Base-by-base conservation (phyloP, 1,140 invertebrate species). In the Zelostemma sp. region DNA sequence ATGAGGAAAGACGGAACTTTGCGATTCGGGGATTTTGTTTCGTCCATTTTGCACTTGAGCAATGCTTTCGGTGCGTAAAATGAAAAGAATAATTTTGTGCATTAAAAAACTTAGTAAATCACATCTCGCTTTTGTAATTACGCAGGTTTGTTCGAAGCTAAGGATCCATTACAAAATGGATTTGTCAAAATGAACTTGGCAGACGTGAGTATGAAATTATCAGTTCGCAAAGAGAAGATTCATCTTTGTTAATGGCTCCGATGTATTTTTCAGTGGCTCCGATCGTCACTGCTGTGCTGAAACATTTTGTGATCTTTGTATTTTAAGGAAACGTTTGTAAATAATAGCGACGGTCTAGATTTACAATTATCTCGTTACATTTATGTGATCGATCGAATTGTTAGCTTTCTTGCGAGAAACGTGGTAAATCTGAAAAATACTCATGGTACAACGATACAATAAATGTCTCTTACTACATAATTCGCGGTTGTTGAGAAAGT, bases 1-100 rank as follows among this genome's bases (percentile, higher is more conserved):
- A 97, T 97, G 92, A 89, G 95, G 58, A 97, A 96, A 83, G 95
- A 97, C 81, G 95, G 95, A 41, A 96, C 95, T 33, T 85, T 97
- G n/a, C 86, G 95, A 73, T 95, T 97, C 78, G 95, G 95, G 12
- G 95, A 97, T 82, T 97, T 96, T 79, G 95, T 97, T 0, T 94
- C 93, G 3, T 93, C 94, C 28, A 93, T 97, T 77, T 87, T 97
- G 63, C 94, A 96, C 78, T 86, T 97, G 21, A 94, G 93, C 58
- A 90, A 94, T 55, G 93, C 95, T 21, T 97, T 97, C 80, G 91
- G 94, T 94, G 88, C 91, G 88, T 82, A 17, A 66, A 45, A 75
- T 70, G 46, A n/a, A n/a, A n/a, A n/a, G n/a, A n/a, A n/a, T n/a
- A 28, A 28, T 28, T 28, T 28, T 28, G 8, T 28, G 25, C 8